A percentile compares a stretch with the other conserved stretches of the same genome.
Conservation (phyloP, 2,113 vertebrate species). For the Raja brachyura region DNA sequence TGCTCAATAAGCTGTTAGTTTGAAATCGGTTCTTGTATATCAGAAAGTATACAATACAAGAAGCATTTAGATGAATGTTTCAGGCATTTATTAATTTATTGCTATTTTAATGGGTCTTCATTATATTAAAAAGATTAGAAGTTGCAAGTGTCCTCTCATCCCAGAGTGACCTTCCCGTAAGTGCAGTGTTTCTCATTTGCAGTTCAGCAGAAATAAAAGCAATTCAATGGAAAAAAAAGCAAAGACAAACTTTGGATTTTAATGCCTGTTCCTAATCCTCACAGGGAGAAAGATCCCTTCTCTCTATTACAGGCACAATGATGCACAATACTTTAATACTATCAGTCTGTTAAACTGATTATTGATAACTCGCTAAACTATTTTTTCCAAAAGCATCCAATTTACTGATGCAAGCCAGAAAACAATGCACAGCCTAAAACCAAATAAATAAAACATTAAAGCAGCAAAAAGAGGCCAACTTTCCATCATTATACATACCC, state of each 20-base stretch:
- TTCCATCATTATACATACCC: slow-evolving; percentile 67
- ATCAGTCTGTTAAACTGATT: background rate
- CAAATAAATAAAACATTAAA: slow-evolving; percentile 41
- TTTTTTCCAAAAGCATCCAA: background rate
- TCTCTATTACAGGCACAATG: background rate
- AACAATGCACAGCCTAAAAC: slow-evolving; percentile 50
- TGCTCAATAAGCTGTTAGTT: background rate
- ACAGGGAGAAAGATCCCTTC: background rate
- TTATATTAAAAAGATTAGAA: background rate
- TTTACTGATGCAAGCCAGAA: background rate
- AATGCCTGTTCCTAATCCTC: background rate
- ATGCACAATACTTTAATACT: background rate
- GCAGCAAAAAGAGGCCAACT: slow-evolving; percentile 2
- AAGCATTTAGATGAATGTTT: background rate
- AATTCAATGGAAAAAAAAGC: background rate
- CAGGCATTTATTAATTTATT: background rate
- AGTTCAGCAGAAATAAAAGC: background rate
- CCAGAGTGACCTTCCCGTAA: background rate
- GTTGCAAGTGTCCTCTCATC: background rate
- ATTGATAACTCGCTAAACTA: background rate
- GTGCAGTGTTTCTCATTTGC: background rate
- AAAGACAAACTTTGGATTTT: background rate
- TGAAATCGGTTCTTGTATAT: background rate
- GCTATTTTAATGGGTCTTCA: background rate
- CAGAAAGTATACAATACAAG: background rate